A percentile compares a stretch with the other conserved stretches of the same genome.
phyloP scores from a whole-genome alignment of 2,888 invertebrate species.

The Spodoptera picta region DNA sequence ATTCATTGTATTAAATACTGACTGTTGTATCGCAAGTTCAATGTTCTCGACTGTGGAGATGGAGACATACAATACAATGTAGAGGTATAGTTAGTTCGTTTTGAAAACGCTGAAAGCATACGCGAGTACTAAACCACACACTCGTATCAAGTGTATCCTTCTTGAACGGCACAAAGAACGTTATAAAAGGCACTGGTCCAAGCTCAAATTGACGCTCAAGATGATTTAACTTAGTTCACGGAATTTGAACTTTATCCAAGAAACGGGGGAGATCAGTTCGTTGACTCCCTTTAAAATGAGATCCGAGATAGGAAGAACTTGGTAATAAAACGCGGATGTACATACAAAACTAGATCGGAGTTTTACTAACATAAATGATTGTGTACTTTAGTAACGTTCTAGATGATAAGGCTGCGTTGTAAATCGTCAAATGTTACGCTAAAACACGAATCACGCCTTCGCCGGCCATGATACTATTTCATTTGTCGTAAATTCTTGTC shows the following conservation, averaged over 20 bases:
- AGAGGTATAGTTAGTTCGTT: neutral
- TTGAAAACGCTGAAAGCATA: constrained; percentile 12
- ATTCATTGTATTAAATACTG: neutral
- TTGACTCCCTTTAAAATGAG: constrained; percentile 21
- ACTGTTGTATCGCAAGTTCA: constrained; percentile 3
- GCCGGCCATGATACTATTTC: constrained; percentile 22
- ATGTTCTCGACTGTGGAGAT: neutral
- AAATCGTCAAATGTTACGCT: constrained; percentile 16
- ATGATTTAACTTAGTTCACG: constrained; percentile 12
- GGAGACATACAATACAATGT: neutral
- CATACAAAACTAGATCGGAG: too few relatives aligned
- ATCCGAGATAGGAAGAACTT: constrained; percentile 3
- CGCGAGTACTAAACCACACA: constrained; percentile 1
- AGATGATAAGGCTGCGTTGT: constrained; percentile 16
- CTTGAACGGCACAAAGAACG: constrained; percentile 3
- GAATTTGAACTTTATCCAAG: constrained; percentile 21
- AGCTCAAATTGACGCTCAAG: constrained; percentile 15
- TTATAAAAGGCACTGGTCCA: constrained; percentile 18
- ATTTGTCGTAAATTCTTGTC: constrained; percentile 29
- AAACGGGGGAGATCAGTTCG: constrained; percentile 18
- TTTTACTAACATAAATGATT: too few relatives aligned
- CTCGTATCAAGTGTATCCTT: constrained; percentile 2
- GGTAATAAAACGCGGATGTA: too few relatives aligned
- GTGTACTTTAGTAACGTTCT: constrained; percentile 4
- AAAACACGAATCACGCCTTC: constrained; percentile 21